Base-by-base conservation (phyloP, 1,140 invertebrate species). In the Pectinophora gossypiella region DNA sequence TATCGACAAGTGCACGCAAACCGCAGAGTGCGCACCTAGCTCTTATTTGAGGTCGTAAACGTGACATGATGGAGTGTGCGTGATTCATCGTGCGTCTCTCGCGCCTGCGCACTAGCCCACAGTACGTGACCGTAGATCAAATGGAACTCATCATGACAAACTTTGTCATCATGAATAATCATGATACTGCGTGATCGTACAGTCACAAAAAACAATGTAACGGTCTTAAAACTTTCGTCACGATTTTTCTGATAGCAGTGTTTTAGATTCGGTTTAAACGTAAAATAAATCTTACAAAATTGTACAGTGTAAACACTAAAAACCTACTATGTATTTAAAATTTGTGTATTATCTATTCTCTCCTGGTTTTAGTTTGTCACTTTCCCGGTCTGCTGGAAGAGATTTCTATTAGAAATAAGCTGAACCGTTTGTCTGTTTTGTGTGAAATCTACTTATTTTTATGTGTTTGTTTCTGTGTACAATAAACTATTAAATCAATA, bases 31-130 rank as follows among this genome's bases (percentile, higher is more conserved):
- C 67, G 54, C 64, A 54, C 46, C 74, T 76, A 69, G 56, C 58
- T 64, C 64, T 59, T 65, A 72, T 76, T 78, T 69, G 74, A 77
- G 77, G 74, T 75, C 77, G 58, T 56, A 72, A 63, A 69, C 59
- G 58, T 66, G 74, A 74, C 76, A 72, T 77, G 72, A 76, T 65
- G 61, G 48, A 61, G 68, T 47, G 71, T 68, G 65, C 65, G 77
- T 74, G 68, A 85, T 72, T 85, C 78, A 85, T 63, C 61, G 54
- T 54, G 50, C 51, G 52, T 50, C 51, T 56, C 42, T 54, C 53
- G 67, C 61, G 62, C 51, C 23, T 56, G 60, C 53, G 19, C 18
- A 27, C 40, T 45, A 22, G 44, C 43, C 15, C 48, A 51, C 18
- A n/a, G 15, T 48, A 38, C 42, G 10, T 20, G 18, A 48, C 32